Percentiles rank a stretch among this genome's conserved stretches.
phyloP scores from a whole-genome alignment of 2,888 invertebrate genomes.

The Galeopsomyia nigrocyanea region DNA sequence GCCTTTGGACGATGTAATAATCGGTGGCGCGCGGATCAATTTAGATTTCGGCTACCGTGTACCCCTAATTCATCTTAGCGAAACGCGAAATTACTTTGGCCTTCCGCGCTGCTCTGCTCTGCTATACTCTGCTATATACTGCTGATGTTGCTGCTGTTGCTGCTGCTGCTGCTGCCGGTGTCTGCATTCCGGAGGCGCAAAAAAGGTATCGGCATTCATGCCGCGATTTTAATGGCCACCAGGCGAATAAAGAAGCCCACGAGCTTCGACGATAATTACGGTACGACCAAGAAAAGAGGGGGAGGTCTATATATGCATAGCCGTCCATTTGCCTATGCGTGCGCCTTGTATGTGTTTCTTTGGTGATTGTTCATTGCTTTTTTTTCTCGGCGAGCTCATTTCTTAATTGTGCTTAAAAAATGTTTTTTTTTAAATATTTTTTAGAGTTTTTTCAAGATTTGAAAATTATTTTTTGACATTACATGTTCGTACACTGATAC shows the following conservation, averaged over 20 bases:
- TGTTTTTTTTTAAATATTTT: too few species aligned
- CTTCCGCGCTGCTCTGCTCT: too few species aligned
- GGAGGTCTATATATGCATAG: background rate
- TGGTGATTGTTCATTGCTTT: too few species aligned
- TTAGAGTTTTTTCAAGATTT: too few species aligned
- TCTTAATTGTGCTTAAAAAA: too few species aligned
- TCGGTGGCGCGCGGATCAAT: slow-evolving; percentile 48
- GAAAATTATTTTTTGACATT: too few species aligned
- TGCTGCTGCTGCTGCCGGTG: slow-evolving; percentile 35
- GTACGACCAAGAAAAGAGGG: too few species aligned
- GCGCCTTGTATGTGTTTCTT: too few species aligned
- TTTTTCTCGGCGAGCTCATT: too few species aligned
- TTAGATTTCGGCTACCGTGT: slow-evolving; percentile 55
- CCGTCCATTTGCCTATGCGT: slow-evolving; percentile 6
- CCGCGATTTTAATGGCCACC: slow-evolving; percentile 37
- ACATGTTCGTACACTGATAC: too few species aligned
- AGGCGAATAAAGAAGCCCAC: slow-evolving; percentile 30
- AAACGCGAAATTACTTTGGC: slow-evolving; percentile 55
- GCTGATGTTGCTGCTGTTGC: slow-evolving; percentile 29
- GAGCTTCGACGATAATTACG: slow-evolving; percentile 28
- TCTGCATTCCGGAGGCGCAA: slow-evolving; percentile 52
- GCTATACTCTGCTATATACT: background rate
- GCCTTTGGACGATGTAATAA: slow-evolving; percentile 55
- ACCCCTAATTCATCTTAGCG: slow-evolving; percentile 52
- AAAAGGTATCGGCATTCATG: slow-evolving; percentile 54